A percentile compares a stretch with the other conserved stretches of the same genome.
Conservation (phyloP, 1,140 invertebrate genomes). For the Cydia fagiglandana region DNA sequence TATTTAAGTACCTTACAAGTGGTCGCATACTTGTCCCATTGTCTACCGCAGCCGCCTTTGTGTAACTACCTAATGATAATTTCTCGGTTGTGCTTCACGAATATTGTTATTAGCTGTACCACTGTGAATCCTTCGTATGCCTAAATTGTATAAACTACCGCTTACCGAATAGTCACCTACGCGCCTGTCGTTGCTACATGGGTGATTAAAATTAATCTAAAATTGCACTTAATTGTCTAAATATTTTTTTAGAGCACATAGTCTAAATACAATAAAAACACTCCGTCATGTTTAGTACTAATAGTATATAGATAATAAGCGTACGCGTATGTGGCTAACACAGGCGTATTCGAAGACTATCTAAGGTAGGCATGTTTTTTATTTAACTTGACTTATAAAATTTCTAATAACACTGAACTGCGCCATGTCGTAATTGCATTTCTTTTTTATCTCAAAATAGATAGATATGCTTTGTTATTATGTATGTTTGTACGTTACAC, state of each 20-base stretch:
- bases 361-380: slow-evolving; percentile 27
- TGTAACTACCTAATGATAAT: slow-evolving; percentile 31
- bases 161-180: background rate
- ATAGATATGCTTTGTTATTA: slow-evolving; percentile 73
- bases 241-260: slow-evolving; percentile 31
- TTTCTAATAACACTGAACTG: background rate
- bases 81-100: slow-evolving; percentile 47
- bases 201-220: background rate
- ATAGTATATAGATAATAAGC: background rate
- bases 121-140: slow-evolving; percentile 40
- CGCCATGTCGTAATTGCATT: slow-evolving; percentile 48
- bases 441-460: slow-evolving; percentile 62
- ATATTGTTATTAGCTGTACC: slow-evolving; percentile 37
- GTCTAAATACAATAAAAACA: slow-evolving; percentile 19
- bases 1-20: slow-evolving; percentile 54
- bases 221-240: slow-evolving; percentile 13
- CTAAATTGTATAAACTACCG: slow-evolving; percentile 3
- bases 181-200: slow-evolving; percentile 25
- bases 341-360: slow-evolving; percentile 5
- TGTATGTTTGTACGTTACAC: slow-evolving; percentile 52
- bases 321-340: slow-evolving; percentile 15
- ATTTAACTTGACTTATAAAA: slow-evolving; percentile 14
- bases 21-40: slow-evolving; percentile 41
- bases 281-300: slow-evolving; percentile 19
- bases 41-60: slow-evolving; percentile 33